A percentile compares a stretch with the other conserved stretches of the same genome.
Conservation (phyloP, 2,797 vertebrate genomes). For the Molossus alvarezi region DNA sequence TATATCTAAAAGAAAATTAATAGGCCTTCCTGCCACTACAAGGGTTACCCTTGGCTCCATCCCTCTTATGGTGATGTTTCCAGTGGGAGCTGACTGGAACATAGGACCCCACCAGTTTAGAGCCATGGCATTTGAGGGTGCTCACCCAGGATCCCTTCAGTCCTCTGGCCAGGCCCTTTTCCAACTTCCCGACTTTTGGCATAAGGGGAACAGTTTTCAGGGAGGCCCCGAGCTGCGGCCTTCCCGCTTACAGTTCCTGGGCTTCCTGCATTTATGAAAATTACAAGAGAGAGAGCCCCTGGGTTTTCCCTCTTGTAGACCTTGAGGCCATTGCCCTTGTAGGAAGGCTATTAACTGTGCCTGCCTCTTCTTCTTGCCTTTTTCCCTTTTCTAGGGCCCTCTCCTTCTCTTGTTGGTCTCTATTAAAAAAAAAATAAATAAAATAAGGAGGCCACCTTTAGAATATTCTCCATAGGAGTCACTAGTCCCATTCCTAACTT, state of each 20-base stretch:
- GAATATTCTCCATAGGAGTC: background rate
- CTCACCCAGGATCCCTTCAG: background rate
- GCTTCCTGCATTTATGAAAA: background rate
- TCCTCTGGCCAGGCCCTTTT: background rate
- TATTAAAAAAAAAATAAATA: background rate
- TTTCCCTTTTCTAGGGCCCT: background rate
- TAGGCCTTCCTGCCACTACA: background rate
- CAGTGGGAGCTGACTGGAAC: background rate
- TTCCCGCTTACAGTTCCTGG: background rate
- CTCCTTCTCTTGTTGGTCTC: background rate
- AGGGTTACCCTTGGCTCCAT: background rate
- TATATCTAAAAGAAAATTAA: background rate
- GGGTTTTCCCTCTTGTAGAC: background rate
- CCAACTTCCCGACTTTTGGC: background rate
- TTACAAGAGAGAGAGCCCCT: background rate
- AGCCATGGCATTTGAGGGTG: background rate
- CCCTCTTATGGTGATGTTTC: background rate
- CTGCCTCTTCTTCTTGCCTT: background rate
- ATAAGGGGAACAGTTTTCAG: background rate
- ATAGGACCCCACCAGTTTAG: background rate
- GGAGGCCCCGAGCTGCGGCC: background rate
- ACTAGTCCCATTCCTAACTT: background rate
- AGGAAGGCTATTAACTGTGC: background rate
- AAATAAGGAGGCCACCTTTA: background rate
- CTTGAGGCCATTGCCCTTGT: background rate